Base-by-base conservation (phyloP, 2,888 invertebrate genomes). In the Litoditis marina region DNA sequence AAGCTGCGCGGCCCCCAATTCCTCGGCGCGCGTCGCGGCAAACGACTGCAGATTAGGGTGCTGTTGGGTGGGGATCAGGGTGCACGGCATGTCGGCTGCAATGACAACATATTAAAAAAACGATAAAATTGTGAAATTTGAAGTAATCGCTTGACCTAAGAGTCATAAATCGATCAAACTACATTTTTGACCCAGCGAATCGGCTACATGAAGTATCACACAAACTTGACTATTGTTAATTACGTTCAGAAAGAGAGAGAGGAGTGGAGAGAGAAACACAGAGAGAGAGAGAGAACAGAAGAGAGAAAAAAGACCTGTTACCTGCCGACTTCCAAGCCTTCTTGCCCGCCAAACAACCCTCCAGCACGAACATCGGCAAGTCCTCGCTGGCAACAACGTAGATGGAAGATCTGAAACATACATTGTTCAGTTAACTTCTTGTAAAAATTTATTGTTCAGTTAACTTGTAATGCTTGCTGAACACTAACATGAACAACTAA, bases 351-450 rank as follows among this genome's bases (percentile, higher is more conserved):
- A 61, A 50, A 54, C 54, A 55, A 1, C 47, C 61, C 25, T 61
- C 61, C 36, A 61, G 36, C 2, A 61, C 55, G 25, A 55, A 61
- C n/a, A 31, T 25, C 2, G 42, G 61, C 30, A 61, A 36, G 30
- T 61, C 61, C 28, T 61, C 55, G 36, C 49, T 49, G 19, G 61
- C 61, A 46, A 61, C 19, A 4, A 61, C 30, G 30, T 61, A 61
- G 30, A 39, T 47, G 3, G 54, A 28, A 13, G 61, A 46, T 44
- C 44, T 44, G 19, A 4, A 44, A 44, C 19, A 44, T 8, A 44
- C 19, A n/a, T n/a, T n/a, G n/a, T n/a, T n/a, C n/a, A n/a, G n/a
- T n/a, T n/a, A n/a, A n/a, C n/a, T n/a, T n/a, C n/a, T n/a, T n/a
- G n/a, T n/a, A n/a, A n/a, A n/a, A n/a, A n/a, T n/a, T n/a, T n/a